Base-by-base conservation (phyloP, 2,113 vertebrate genomes). In the Cynopterus brachyotis region DNA sequence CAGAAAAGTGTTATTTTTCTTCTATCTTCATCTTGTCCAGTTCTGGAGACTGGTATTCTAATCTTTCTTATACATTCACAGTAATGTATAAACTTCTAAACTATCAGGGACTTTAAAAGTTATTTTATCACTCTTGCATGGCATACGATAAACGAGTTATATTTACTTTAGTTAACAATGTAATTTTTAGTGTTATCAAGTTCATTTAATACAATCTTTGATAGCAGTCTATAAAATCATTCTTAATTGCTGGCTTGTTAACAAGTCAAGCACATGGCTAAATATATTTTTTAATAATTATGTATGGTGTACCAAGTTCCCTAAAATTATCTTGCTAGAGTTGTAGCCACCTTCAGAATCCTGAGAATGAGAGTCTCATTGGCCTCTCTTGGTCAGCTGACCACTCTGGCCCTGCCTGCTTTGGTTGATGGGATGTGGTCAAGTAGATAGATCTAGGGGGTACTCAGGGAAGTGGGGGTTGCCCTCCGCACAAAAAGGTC, bases 251-350 rank as follows among this genome's bases (percentile, higher is more conserved):
- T 92, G 86, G 35, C 55, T 94, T 76, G 5, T 50, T 83, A 75
- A 72, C 30, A 57, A 40, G 53, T 92, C 53, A 67, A 55, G 0
- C 8, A 62, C 22, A 40, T 84, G 20, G n/a, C 45, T 70, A 75
- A 94, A 59, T 67, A 9, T 70, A 42, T 69, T 79, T 93, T 95
- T 22, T 84, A 84, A n/a, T 79, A 79, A 79, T 88, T 91, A 40
- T 2, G 15, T 28, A 62, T 13, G 4, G 17, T 72, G 24, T 84
- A 64, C 35, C 2, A 0, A n/a, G 10, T 96, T 94, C 55, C 28
- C 20, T 83, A 69, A 80, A 62, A 26, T 84, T 15, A 55, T 73
- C 64, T 93, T 89, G 42, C 57, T 73, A 9, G 57, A 57, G n/a
- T 69, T 37, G 35, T 6, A 53, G 70, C 37, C 69, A 60, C n/a